These are phyloP conservation scores for Brachypteracias leptosomus DNA, from an alignment of 2,113 vertebrate species.

Conservation along the genomic window DNA sequence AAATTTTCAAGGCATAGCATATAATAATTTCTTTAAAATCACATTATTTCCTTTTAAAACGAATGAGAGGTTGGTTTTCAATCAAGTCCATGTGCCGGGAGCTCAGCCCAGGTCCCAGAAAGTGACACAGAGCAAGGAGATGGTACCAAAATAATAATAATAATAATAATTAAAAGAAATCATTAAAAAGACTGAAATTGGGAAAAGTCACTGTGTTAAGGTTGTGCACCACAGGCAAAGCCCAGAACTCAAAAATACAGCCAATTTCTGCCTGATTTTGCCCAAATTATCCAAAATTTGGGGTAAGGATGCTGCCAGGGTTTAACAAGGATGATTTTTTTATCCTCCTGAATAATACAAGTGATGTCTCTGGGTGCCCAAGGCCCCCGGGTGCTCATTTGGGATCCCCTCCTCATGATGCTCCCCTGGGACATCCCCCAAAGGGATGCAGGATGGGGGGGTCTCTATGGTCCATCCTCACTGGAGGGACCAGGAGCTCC, in stretches of 20 bases:
- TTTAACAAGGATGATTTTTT: neutral
- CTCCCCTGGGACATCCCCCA: accelerated
- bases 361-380: neutral
- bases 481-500: neutral
- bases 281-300: neutral
- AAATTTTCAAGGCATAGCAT: neutral
- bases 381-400: neutral
- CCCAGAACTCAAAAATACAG: accelerated
- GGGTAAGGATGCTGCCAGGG: neutral
- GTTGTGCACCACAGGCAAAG: accelerated
- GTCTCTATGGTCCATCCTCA: accelerated
- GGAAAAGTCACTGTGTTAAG: accelerated
- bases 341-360: too few relatives aligned
- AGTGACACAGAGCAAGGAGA: accelerated
- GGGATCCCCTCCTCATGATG: accelerated
- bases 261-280: neutral
- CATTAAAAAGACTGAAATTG: too few relatives aligned
- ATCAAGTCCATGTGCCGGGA: accelerated
- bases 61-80: neutral
- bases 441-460: neutral
- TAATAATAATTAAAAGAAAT: too few relatives aligned
- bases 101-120: neutral
- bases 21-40: neutral
- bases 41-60: too few relatives aligned
- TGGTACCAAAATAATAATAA: neutral